Conservation (phyloP, 2,888 invertebrate species). For the Anthrax anthrax region DNA sequence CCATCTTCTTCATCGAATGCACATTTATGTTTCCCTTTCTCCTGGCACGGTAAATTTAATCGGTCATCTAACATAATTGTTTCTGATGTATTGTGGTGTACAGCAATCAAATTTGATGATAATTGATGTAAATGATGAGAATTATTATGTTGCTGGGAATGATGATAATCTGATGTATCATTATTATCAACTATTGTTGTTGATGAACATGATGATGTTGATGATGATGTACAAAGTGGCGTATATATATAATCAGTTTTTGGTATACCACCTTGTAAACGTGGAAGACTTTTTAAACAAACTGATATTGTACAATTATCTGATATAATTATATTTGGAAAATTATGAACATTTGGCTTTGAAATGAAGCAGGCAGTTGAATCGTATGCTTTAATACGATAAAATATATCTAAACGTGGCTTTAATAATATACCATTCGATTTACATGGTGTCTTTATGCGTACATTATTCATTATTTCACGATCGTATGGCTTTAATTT, state of each 20-base stretch:
- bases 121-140: not conserved
- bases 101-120: not conserved
- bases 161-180: not conserved
- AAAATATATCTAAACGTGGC: constrained; percentile 32
- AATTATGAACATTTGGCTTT: constrained; percentile 33
- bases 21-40: constrained; percentile 64
- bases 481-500: constrained; percentile 24
- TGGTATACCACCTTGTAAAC: constrained; percentile 58
- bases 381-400: constrained; percentile 31
- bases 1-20: constrained; percentile 56
- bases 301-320: constrained; percentile 35
- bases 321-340: constrained; percentile 31
- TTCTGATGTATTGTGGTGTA: not conserved
- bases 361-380: constrained; percentile 27
- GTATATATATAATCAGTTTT: constrained; percentile 21
- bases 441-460: constrained; percentile 23
- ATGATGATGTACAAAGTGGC: not conserved
- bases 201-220: no score
- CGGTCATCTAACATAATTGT: constrained; percentile 10
- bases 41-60: constrained; percentile 38
- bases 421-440: constrained; percentile 12
- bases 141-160: not conserved
- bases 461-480: constrained; percentile 33
- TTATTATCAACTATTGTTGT: not conserved
- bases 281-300: constrained; percentile 53